These are phyloP conservation scores for Hemichromis elongatus DNA, from an alignment of 2,113 vertebrate species.

Conservation along the genomic window DNA sequence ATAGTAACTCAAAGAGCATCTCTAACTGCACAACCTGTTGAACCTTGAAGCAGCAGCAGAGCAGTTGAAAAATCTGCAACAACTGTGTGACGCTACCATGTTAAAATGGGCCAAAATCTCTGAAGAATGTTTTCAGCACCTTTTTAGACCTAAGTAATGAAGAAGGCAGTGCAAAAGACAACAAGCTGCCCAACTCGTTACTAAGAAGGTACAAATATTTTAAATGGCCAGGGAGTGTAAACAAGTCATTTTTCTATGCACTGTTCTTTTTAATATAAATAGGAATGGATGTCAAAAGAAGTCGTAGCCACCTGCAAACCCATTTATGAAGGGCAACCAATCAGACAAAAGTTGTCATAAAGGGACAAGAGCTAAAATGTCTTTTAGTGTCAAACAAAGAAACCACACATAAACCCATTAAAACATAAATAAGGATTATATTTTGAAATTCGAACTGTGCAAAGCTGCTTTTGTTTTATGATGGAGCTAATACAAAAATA, in stretches of 20 bases:
- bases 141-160: background rate
- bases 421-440: background rate
- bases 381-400: background rate
- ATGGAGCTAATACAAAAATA: background rate
- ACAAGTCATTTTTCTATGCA: background rate
- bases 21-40: background rate
- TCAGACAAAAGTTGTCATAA: background rate
- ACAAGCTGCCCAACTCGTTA: too few species aligned
- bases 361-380: background rate
- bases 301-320: background rate
- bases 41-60: background rate
- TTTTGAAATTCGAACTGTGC: background rate
- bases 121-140: background rate
- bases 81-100: rapidly evolving
- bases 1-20: background rate
- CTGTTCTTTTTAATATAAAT: background rate
- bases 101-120: background rate
- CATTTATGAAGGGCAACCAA: background rate
- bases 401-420: background rate
- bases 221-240: too few species aligned
- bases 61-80: background rate
- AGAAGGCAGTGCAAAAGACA: too few species aligned
- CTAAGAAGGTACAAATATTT: too few species aligned
- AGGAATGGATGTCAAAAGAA: background rate
- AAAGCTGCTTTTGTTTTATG: background rate